Evolutionary conservation across 2,113 vertebrate species (phyloP), one percentile per base, ranked within the genome.

Genomic region (Lota lota): DNA sequence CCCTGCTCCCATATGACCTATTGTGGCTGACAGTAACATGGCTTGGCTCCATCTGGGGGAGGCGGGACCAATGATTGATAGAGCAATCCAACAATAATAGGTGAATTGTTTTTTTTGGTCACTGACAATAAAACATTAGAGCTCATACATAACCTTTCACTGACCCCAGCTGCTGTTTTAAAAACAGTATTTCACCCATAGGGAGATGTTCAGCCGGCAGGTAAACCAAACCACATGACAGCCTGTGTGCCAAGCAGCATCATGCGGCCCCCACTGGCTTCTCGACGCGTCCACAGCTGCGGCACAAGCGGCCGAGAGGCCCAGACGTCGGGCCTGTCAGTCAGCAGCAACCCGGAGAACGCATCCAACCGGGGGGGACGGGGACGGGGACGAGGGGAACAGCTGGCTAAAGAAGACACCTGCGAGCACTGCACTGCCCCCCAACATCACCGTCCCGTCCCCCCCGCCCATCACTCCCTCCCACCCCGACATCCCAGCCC

Each of bases 391-490:
- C 40, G 60, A 72, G 33, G 22, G 40, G 64, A 88, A 82, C 85
- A 90, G 80, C 83, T 85, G 87, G 85, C 79, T n/a, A 33, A 73
- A 64, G 47, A 70, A 68, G 62, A 65, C 80, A 85, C 83, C 86
- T 88, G 61, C 50, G 60, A 63, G 12, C n/a, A 47, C 40, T 47
- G 40, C 40, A 11, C 40, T 2, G 10, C 40, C 40, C 40, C 12
- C 40, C 1, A 10, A 5, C 7, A 14, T 47, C 6, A 18, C 18
- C n/a, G 83, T 76, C 72, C 68, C 66, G 10, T 11, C 40, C 40
- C 40, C 40, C 10, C 40, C 40, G 73, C 8, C 40, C 40, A 14
- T 47, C 40, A 10, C 40, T 47, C 12, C 40, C 40, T 47, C 40
- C 10, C 40, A 11, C 40, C 40, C 40, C 40, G 12, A 47, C 40